These are phyloP conservation scores for Acropternis orthonyx DNA, from an alignment of 2,797 vertebrate genomes.

Conservation along the genomic window DNA sequence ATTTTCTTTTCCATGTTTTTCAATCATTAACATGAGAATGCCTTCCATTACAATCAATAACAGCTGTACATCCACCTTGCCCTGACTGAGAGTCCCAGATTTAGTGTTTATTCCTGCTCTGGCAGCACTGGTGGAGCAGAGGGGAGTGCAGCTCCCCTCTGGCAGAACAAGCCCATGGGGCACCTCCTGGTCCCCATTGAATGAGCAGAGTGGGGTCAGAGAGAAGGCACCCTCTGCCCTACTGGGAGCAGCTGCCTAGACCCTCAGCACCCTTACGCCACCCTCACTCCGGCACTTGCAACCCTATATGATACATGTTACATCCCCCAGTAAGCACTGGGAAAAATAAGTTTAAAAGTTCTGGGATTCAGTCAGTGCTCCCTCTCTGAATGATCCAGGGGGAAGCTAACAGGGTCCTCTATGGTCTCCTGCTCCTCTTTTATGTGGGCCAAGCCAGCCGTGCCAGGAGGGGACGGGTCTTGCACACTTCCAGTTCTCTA, in stretches of 20 bases:
- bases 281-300: not conserved
- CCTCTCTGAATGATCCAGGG: not conserved
- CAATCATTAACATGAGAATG: not conserved
- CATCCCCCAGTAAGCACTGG: not conserved
- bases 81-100: not conserved
- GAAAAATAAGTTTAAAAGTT: not conserved
- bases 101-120: accelerated
- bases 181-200: not conserved
- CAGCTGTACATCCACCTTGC: not conserved
- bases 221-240: not conserved
- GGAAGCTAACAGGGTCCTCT: accelerated
- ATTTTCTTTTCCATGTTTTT: not conserved
- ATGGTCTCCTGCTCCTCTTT: not conserved
- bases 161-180: accelerated
- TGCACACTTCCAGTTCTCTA: accelerated
- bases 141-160: not conserved
- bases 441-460: accelerated
- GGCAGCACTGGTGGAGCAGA: not conserved
- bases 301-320: not conserved
- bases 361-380: not conserved
- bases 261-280: not conserved
- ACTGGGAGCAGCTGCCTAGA: accelerated
- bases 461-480: not conserved
- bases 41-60: not conserved
- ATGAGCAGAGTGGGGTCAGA: not conserved